Evolutionary conservation across 2,888 invertebrate genomes (phyloP).

Genomic region (Lithophane socia): DNA sequence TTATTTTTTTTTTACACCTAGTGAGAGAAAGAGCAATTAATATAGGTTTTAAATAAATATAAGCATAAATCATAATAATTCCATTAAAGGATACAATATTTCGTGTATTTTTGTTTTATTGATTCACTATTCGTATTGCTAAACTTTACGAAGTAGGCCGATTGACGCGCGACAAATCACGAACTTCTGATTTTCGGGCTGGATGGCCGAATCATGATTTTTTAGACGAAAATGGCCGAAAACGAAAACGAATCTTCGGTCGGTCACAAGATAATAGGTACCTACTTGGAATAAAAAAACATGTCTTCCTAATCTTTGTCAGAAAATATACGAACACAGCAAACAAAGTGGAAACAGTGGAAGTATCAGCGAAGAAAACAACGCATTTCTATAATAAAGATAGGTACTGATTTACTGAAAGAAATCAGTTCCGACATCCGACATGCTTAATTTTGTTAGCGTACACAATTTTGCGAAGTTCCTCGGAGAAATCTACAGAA

Average conservation of each 20-base stretch:
- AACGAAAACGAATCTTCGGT: background rate
- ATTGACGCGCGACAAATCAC: too few species aligned
- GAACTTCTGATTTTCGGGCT: background rate
- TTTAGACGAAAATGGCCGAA: background rate
- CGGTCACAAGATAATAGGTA: background rate
- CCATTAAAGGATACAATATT: too few species aligned
- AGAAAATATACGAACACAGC: background rate
- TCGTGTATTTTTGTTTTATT: too few species aligned
- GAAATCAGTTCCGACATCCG: constrained; percentile 19
- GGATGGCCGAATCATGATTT: background rate
- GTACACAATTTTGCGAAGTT: constrained; percentile 36
- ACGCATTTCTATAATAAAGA: constrained; percentile 44
- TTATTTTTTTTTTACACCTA: background rate
- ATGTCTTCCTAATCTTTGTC: background rate
- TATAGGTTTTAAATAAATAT: background rate
- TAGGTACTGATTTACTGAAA: constrained; percentile 28
- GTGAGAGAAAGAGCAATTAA: background rate
- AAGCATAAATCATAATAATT: background rate
- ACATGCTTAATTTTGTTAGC: constrained; percentile 40
- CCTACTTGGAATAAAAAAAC: too few species aligned
- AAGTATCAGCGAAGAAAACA: constrained; percentile 24
- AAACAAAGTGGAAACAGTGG: background rate
- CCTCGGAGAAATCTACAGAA: constrained; percentile 32
- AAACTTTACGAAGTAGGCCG: too few species aligned
- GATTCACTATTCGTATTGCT: background rate